phyloP scores from a whole-genome alignment of 2,888 invertebrate genomes.

The Trissolcus brochymenae region DNA sequence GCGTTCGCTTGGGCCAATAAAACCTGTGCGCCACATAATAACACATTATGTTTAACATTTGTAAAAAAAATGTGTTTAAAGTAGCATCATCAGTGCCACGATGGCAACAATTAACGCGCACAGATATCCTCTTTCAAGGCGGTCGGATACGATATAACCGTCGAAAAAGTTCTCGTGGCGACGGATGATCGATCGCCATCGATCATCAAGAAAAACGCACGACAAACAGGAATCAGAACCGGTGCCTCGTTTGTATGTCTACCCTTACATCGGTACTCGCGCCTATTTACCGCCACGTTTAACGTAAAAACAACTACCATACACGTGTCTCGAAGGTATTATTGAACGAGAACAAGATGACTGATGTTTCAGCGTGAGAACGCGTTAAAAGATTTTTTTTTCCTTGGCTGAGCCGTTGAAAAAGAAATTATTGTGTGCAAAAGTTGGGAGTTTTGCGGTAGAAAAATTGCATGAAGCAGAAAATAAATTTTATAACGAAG shows the following conservation, averaged over 20 bases:
- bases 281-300: constrained; percentile 53
- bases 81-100: not conserved
- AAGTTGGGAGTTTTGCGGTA: too few species aligned
- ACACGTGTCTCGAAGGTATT: constrained; percentile 34
- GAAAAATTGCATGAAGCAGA: too few species aligned
- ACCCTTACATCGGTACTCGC: constrained; percentile 56
- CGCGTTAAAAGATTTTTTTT: not conserved
- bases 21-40: constrained; percentile 23
- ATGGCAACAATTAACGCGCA: constrained; percentile 26
- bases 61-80: constrained; percentile 27
- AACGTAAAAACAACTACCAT: constrained; percentile 41
- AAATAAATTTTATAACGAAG: constrained; percentile 1
- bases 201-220: constrained; percentile 64
- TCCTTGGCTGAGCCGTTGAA: not conserved
- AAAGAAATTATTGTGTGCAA: not conserved
- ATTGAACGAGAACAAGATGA: constrained; percentile 13
- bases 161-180: constrained; percentile 62
- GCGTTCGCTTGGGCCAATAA: constrained; percentile 9
- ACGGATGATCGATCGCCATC: constrained; percentile 68
- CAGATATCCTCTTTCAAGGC: constrained; percentile 35
- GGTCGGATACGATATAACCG: constrained; percentile 39
- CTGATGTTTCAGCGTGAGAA: constrained; percentile 40
- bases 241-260: constrained; percentile 55
- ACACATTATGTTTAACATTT: constrained; percentile 3
- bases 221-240: constrained; percentile 58